Conservation (phyloP, 2,113 vertebrate species). For the Mustela lutreola region DNA sequence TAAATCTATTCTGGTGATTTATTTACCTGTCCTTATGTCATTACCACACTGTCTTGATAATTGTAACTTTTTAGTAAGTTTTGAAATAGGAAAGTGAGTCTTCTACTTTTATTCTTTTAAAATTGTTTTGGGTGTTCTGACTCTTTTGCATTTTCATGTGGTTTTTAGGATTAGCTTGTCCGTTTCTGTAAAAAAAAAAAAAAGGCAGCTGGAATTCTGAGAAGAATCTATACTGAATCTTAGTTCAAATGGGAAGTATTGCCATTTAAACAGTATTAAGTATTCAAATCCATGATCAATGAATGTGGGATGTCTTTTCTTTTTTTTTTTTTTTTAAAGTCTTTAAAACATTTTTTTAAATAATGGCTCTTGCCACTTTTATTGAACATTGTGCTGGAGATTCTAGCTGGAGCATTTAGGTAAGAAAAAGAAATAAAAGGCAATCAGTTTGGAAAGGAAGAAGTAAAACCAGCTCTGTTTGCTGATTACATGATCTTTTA, state of each 20-base stretch:
- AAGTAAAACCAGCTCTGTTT: not conserved
- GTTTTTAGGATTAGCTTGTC: not conserved
- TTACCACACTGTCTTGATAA: not conserved
- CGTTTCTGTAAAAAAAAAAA: not conserved
- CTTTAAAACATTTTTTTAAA: not conserved
- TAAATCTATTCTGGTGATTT: not conserved
- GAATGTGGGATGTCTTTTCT: not conserved
- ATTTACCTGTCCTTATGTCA: not conserved
- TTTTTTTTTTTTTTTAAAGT: not conserved
- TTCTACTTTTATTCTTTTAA: not conserved
- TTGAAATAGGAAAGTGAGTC: not conserved
- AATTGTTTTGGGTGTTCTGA: not conserved
- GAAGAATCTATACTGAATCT: not conserved
- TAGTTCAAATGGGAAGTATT: not conserved
- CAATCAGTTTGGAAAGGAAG: not conserved
- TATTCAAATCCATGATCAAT: not conserved
- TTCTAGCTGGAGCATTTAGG: not conserved
- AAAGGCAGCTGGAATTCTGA: not conserved
- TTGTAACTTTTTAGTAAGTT: not conserved
- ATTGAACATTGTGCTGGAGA: not conserved
- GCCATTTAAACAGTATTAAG: not conserved
- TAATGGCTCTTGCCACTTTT: not conserved
- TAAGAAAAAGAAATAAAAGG: not conserved
- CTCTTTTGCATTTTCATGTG: not conserved
- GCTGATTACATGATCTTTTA: not conserved